Conservation (phyloP, 2,797 vertebrate genomes). For the Coregonus suidteri region DNA sequence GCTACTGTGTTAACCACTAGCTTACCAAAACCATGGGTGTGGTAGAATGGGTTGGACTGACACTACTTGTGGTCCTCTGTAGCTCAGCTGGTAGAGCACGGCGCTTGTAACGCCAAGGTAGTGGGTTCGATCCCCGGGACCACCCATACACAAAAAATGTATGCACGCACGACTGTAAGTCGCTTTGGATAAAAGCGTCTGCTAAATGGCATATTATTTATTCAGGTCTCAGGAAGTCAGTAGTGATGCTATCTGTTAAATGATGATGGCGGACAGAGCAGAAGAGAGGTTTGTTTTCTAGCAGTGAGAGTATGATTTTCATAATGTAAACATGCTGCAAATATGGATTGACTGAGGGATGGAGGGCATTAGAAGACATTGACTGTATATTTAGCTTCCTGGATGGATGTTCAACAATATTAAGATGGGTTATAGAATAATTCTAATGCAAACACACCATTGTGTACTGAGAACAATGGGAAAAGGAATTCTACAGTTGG, state of each 20-base stretch:
- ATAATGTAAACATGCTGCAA: conserved; percentile 13
- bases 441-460: conserved; percentile 13
- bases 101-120: too few species aligned
- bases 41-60: not conserved
- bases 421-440: conserved; percentile 14
- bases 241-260: not conserved
- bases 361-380: conserved; percentile 11
- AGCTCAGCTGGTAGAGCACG: too few species aligned
- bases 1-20: not conserved
- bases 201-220: too few species aligned
- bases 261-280: not conserved
- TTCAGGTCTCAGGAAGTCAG: not conserved
- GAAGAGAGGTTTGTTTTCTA: not conserved
- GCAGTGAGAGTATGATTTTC: not conserved
- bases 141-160: too few species aligned
- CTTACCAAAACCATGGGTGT: not conserved
- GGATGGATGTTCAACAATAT: conserved; percentile 11
- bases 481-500: conserved; percentile 1
- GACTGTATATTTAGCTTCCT: conserved; percentile 19
- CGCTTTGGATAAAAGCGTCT: too few species aligned
- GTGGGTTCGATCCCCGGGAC: too few species aligned
- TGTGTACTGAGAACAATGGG: conserved; percentile 13
- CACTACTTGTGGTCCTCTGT: not conserved
- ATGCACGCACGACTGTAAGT: too few species aligned
- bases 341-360: conserved; percentile 16